Base-by-base conservation (phyloP, 2,797 vertebrate species). In the Pangasius sanitwongsei region DNA sequence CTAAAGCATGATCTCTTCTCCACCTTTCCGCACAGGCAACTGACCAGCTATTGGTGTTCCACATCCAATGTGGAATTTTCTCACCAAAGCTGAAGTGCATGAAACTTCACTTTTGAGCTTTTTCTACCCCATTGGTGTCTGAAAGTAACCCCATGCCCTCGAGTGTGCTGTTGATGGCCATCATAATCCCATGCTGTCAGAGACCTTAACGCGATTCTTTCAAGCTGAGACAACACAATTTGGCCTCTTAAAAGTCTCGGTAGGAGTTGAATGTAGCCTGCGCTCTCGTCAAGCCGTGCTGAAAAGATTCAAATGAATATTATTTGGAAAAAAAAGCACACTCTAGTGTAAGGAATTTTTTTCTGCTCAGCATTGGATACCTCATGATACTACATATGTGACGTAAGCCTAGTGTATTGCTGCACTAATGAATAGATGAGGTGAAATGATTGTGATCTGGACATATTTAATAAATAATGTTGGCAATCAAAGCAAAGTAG, bases 131-230 rank as follows among this genome's bases (percentile, higher is more conserved):
- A 67, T 44, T 37, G 48, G 63, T 61, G n/a, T 90, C 89, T 80
- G 50, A 90, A 90, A 91, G 84, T 89, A 89, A 85, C 69, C 81
- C 84, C 63, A 67, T 89, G 83, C 87, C 83, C 87, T 89, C 55
- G 25, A 92, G 86, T 89, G 82, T 78, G 70, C 67, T 53, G 81
- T 89, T 90, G 90, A 90, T 90, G 90, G 90, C 87, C 87, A 74
- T 89, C 88, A 89, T 90, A 92, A 92, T 90, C 89, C 70, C 85
- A 89, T 87, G 88, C 88, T 89, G 90, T 87, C 85, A 87, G 89
- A 89, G 74, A 87, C 69, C 88, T 41, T 74, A 89, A 89, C 86
- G 50, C 25, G 55, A 88, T 90, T 88, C 85, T 78, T 83, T 88
- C 87, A 89, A 88, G 88, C 88, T 87, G 87, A 91, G 87, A 83